phyloP scores from a whole-genome alignment of 2,113 vertebrate species.

The Mastomys natalensis region DNA sequence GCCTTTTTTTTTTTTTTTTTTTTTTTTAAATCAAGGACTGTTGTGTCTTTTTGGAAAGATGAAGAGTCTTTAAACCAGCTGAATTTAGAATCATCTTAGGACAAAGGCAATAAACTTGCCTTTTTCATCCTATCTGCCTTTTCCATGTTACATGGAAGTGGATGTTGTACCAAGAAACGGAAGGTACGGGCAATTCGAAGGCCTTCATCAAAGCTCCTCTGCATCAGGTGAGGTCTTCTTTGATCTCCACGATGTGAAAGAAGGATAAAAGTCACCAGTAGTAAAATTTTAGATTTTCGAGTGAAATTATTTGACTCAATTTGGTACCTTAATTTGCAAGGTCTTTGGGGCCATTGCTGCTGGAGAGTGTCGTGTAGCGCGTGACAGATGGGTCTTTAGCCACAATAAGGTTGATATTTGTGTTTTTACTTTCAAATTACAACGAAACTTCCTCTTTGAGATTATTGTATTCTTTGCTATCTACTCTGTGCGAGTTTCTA shows the following conservation, averaged over 20 bases:
- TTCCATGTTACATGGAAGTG: background rate
- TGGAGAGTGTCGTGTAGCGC: background rate
- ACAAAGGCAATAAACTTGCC: background rate
- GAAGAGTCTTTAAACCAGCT: background rate
- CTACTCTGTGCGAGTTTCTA: background rate
- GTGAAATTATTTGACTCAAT: background rate
- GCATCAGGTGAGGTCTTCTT: background rate
- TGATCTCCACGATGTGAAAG: background rate
- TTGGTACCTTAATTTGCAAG: background rate
- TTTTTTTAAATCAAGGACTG: background rate
- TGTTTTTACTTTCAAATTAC: background rate
- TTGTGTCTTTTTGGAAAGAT: background rate
- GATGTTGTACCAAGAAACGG: background rate
- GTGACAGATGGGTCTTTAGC: background rate
- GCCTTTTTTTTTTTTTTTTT: background rate
- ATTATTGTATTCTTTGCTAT: background rate
- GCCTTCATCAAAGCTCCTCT: background rate
- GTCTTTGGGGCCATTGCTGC: background rate
- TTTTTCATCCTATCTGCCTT: background rate
- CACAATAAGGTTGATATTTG: background rate
- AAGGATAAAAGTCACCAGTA: background rate
- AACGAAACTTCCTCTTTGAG: background rate
- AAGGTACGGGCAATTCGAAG: background rate
- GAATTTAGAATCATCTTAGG: slow-evolving; percentile 14
- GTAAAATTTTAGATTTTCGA: background rate